Base-by-base conservation (phyloP, 2,797 vertebrate genomes). In the Hylomyscus alleni region DNA sequence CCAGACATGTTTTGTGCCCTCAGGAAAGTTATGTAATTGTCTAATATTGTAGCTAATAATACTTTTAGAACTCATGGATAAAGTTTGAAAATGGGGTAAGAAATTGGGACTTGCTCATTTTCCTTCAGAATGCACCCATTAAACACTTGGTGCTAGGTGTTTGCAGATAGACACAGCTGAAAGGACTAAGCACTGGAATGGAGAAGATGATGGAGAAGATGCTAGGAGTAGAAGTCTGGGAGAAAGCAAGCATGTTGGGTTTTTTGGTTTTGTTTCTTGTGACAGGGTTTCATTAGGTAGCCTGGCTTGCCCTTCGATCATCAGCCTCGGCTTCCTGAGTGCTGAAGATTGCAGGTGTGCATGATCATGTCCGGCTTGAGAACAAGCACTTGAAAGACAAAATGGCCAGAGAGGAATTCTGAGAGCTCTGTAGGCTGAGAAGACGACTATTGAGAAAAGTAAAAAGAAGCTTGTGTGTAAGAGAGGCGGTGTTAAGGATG, bases 381-480 rank as follows among this genome's bases (percentile, higher is more conserved):
- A 96, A 75, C 5, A 84, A 90, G 31, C n/a, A 88, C 72, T 91
- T 90, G 83, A 94, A 87, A 60, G 14, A 17, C 69, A 85, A 26
- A 81, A 89, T 73, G 92, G 12, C 20, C 62, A 58, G 8, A 14
- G 31, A 91, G 78, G 67, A 91, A 83, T 31, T 50, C 15, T 69
- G 60, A 78, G 67, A 40, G 75, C 91, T 56, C 92, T 47, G 5
- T 50, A 83, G 76, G 26, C 78, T 47, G 86, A 67, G 72, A 62
- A 78, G 60, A 47, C 52, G 11, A 77, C 58, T 17, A 4, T 94
- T 73, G 62, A 77, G 52, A 86, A 93, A 91, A 60, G 50, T 58
- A 56, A 67, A 75, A 89, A 91, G 52, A 86, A 89, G 62, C n/a
- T 44, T 67, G 3, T 60, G 54, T 95, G 92, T 96, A 85, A 93